Evolutionary conservation across 2,797 vertebrate genomes (phyloP).

Genomic region (Astyanax mexicanus): DNA sequence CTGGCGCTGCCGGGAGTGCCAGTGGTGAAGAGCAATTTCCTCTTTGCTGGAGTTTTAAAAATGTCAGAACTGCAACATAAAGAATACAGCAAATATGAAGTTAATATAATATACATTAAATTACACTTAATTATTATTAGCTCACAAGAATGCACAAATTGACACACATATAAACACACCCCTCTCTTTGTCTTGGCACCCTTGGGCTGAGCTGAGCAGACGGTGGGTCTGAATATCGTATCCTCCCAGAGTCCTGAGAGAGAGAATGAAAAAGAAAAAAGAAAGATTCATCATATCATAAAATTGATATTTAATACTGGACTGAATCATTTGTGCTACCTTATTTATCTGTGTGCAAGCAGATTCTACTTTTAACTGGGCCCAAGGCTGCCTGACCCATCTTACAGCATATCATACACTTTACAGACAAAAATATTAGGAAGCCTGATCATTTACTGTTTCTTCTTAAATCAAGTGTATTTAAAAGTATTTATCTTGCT

Average conservation of each 20-base stretch:
- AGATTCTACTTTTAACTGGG: no score
- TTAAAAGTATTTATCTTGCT: no score
- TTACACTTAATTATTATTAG: no score
- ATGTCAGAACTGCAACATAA: slow-evolving; percentile 38
- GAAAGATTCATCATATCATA: neutral
- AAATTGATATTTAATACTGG: neutral
- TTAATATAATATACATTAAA: neutral
- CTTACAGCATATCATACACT: no score
- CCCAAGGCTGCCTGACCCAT: no score
- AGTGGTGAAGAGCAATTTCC: slow-evolving; percentile 45
- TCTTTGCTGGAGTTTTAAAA: slow-evolving; percentile 43
- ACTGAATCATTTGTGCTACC: neutral
- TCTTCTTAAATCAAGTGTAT: no score
- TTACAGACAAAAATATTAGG: no score
- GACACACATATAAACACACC: slow-evolving; percentile 51
- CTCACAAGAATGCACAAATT: neutral
- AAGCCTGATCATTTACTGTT: no score
- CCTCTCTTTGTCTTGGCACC: slow-evolving; percentile 44
- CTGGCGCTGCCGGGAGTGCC: slow-evolving; percentile 21
- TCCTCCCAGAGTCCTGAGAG: slow-evolving; percentile 34
- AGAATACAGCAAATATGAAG: slow-evolving; percentile 5
- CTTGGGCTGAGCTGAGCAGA: slow-evolving; percentile 56
- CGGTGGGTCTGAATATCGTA: slow-evolving; percentile 39
- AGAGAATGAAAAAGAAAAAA: neutral
- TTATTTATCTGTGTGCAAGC: neutral